phyloP scores from a whole-genome alignment of 2,888 invertebrate species.

The Stratiomys singularior region DNA sequence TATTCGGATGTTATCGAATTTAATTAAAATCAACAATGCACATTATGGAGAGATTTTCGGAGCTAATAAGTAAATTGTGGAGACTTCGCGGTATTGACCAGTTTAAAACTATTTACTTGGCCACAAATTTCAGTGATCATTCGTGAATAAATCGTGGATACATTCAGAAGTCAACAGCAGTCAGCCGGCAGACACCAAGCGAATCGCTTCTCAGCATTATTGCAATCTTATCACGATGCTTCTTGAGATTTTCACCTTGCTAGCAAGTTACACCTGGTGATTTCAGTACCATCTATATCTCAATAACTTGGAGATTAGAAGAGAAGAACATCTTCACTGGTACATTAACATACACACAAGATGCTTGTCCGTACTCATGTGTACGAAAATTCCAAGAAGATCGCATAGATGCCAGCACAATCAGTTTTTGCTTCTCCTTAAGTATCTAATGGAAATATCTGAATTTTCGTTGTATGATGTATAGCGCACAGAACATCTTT shows the following conservation, averaged over 20 bases:
- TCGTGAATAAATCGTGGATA: too few relatives aligned
- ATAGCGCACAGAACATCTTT: too few relatives aligned
- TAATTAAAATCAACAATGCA: too few relatives aligned
- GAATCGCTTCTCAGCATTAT: too few relatives aligned
- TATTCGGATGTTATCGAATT: too few relatives aligned
- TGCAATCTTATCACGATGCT: too few relatives aligned
- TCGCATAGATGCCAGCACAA: conserved; percentile 22
- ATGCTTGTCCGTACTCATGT: conserved; percentile 1
- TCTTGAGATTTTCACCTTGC: not conserved
- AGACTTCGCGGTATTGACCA: not conserved
- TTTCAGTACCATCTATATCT: conserved; percentile 30
- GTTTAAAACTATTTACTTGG: not conserved
- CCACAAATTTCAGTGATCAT: too few relatives aligned
- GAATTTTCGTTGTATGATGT: too few relatives aligned
- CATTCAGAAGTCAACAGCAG: too few relatives aligned
- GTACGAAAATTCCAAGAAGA: not conserved
- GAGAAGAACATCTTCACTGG: not conserved
- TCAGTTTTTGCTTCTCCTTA: not conserved
- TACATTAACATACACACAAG: conserved; percentile 5
- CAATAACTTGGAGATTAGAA: not conserved
- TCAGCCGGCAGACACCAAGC: too few relatives aligned
- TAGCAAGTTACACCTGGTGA: not conserved
- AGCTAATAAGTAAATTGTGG: not conserved
- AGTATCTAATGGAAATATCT: too few relatives aligned
- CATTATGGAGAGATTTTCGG: too few relatives aligned